Evolutionary conservation across 2,888 invertebrate genomes (phyloP), one percentile per base, ranked within the genome.

Genomic region (Hymenopus coronatus): DNA sequence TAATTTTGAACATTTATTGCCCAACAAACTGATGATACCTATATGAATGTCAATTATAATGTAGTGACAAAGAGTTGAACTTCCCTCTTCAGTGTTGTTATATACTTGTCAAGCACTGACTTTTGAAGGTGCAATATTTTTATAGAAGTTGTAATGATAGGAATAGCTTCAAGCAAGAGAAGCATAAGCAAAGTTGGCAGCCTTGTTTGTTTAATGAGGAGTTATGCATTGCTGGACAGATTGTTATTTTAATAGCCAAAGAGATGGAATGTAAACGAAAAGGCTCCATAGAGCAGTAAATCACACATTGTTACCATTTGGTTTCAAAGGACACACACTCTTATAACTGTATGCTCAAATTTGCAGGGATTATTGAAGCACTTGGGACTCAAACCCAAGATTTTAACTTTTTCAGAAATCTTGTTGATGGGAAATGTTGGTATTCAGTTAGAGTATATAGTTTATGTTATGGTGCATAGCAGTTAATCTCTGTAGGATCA

Each of bases 401-500:
- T 70, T 70, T 70, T 20, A 70, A 70, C 54, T 70, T 70, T 70
- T 70, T 14, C 25, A 70, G 20, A 70, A 70, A 70, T 70, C 15
- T 70, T 84, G 83, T 28, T 83, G 54, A 88, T 84, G 88, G 84
- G 84, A 84, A 84, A 88, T 33, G 33, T 81, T 88, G 88, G 54
- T 70, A 70, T 70, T 20, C 54, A 70, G 81, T 28, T 33, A 82
- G 33, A 87, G 82, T 87, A 85, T 54, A 33, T 85, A 85, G 54
- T 28, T 28, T 82, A 33, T 86, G 82, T 25, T 88, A 85, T 88
- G 88, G 88, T 88, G 88, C 88, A 85, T 88, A 85, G 84, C 83
- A 85, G 82, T 84, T 87, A 87, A 87, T 87, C 15, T 87, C 82
- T 27, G 14, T 70, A 87, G 87, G n/a, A 82, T 87, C 87, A 28